phyloP scores from a whole-genome alignment of 1,140 invertebrate genomes.

The Drosophila kurseongensis region DNA sequence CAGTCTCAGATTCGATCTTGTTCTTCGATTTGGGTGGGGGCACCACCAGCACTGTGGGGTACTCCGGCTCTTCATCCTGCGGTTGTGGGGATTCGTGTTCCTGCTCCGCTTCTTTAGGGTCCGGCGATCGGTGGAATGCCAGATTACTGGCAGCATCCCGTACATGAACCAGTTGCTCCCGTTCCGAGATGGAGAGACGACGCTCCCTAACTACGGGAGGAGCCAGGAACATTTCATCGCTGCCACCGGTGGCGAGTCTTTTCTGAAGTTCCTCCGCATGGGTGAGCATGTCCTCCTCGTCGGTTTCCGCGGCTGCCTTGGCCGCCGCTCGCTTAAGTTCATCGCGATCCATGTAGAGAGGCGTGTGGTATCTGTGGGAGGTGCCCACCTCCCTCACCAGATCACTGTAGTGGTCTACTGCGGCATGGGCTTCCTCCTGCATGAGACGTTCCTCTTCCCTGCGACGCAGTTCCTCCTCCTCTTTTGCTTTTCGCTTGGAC shows the following conservation, averaged over 20 bases:
- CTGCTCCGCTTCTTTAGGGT: constrained; percentile 30
- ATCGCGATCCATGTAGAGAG: constrained; percentile 87
- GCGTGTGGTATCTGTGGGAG: constrained; percentile 85
- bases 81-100: not conserved
- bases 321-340: constrained; percentile 87
- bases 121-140: constrained; percentile 49
- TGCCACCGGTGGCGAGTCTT: constrained; percentile 54
- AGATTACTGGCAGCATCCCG: constrained; percentile 67
- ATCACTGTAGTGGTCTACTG: constrained; percentile 92
- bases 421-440: constrained; percentile 88
- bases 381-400: constrained; percentile 89
- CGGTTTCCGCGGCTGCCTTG: constrained; percentile 64
- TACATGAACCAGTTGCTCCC: constrained; percentile 77
- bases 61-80: constrained; percentile 37
- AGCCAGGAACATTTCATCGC: constrained; percentile 54
- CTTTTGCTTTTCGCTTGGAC: constrained; percentile 66
- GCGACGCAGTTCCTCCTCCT: constrained; percentile 71
- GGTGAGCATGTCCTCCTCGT: constrained; percentile 30
- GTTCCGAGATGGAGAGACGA: constrained; percentile 73
- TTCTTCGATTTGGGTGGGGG: constrained; percentile 60
- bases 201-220: constrained; percentile 62
- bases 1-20: constrained; percentile 52
- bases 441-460: constrained; percentile 66
- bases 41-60: constrained; percentile 59
- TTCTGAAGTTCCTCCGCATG: constrained; percentile 48